Evolutionary conservation across 1,140 invertebrate species (phyloP), one percentile per base, ranked within the genome.

Genomic region (Aphaenogaster rudis): DNA sequence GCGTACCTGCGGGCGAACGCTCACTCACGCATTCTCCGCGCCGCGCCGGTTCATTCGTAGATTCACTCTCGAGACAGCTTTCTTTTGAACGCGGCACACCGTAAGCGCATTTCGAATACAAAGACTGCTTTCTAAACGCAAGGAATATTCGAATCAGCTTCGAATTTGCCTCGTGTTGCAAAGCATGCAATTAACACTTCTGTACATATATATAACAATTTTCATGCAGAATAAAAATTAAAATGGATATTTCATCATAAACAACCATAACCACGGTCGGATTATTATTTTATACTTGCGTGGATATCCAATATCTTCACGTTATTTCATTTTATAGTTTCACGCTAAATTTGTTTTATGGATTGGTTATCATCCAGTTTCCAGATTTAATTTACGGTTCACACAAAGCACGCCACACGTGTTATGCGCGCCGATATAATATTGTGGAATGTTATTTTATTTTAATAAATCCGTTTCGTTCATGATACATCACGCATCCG

Each of bases 1-100:
- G 88, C 42, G 59, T 90, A 90, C 87, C 88, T 88, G 84, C 87
- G 78, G 76, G 69, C 77, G 85, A 64, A 69, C 69, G 74, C 87
- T 74, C 84, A 50, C 66, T 77, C 86, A 57, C 63, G 28, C 89
- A 39, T 76, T 84, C 80, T 76, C 67, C 54, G 42, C n/a, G 4
- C 28, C n/a, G 4, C 28, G 11, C n/a, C 39, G 42, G 17, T 21
- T 59, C 42, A 81, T 84, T 61, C 69, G 69, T 36, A n/a, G 33
- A 45, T 82, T 74, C 36, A 17, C 28, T 84, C 28, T 33, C 33
- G 33, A 76, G 52, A 21, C 11, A 61, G 17, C 79, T 82, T 15
- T 72, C 66, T 45, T 48, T 45, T 2, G 28, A 72, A 36, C 77
- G 36, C 8, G 39, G 13, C 11, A 28, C 6, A 33, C 1, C 28